These are phyloP conservation scores for Dipus sagitta DNA, from an alignment of 2,797 vertebrate genomes.

Conservation along the genomic window DNA sequence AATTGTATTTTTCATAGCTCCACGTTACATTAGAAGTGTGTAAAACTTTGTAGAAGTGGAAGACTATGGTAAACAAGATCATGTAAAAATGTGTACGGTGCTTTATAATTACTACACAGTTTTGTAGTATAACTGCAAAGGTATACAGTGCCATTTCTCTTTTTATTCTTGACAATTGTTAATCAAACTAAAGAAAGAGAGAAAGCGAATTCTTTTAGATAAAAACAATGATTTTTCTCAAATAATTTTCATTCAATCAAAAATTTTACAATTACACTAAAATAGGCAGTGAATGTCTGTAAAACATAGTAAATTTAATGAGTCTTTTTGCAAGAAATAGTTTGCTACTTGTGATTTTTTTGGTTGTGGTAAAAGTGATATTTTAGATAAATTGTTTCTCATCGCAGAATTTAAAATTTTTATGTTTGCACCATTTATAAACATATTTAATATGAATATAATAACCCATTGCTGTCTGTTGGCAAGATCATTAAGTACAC, in stretches of 20 bases:
- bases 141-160: background rate
- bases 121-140: background rate
- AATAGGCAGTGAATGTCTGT: background rate
- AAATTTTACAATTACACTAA: background rate
- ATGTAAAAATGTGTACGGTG: background rate
- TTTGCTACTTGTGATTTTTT: background rate
- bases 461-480: background rate
- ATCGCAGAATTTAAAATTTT: slow-evolving; percentile 24
- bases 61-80: background rate
- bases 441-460: slow-evolving; percentile 41
- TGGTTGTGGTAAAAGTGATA: background rate
- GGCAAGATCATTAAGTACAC: slow-evolving; percentile 11
- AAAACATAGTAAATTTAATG: background rate
- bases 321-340: background rate
- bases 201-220: background rate
- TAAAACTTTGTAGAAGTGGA: background rate
- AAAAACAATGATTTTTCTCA: background rate
- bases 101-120: background rate
- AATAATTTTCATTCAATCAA: background rate
- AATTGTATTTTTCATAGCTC: background rate
- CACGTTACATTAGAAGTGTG: background rate
- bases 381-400: background rate
- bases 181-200: slow-evolving; percentile 39
- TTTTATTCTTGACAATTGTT: background rate
- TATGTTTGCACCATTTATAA: background rate